A percentile compares a stretch with the other conserved stretches of the same genome.
Evolutionary conservation across 53 echinoderm and acorn worm species (phyloP).

Genomic region (Temnopleurus reevesii): DNA sequence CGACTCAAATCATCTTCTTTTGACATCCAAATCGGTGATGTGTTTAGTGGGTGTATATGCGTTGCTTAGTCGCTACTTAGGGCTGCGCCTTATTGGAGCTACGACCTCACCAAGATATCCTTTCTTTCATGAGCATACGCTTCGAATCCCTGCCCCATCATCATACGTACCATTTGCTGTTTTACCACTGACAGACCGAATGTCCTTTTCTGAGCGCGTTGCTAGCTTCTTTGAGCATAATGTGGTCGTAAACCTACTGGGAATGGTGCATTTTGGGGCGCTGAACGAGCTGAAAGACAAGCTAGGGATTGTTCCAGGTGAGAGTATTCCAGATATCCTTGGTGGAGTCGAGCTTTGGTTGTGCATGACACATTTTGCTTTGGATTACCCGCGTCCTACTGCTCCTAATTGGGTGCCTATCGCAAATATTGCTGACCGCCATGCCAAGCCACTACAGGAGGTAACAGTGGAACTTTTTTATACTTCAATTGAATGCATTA

Average conservation of each 20-base stretch:
- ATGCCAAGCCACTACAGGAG: slow-evolving; percentile 1
- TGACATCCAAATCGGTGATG: slow-evolving; percentile 27
- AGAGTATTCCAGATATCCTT: not conserved
- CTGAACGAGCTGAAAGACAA: slow-evolving; percentile 6
- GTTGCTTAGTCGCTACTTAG: not conserved
- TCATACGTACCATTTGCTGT: slow-evolving; percentile 13
- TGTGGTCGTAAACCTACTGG: not conserved
- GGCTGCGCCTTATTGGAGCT: not conserved
- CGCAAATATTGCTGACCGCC: not conserved
- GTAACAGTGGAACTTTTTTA: not conserved
- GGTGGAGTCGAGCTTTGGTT: slow-evolving; percentile 39
- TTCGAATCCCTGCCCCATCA: slow-evolving; percentile 5
- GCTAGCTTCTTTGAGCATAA: not conserved
- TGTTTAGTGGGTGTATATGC: slow-evolving; percentile 19
- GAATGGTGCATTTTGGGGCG: not conserved
- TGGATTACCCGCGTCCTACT: slow-evolving; percentile 34
- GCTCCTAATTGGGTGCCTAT: slow-evolving; percentile 51
- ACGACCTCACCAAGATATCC: slow-evolving; percentile 34
- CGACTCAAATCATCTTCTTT: not conserved
- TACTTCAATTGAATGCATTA: not conserved
- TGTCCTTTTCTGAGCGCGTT: slow-evolving; percentile 33
- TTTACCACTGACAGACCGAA: slow-evolving; percentile 13
- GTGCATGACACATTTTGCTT: not conserved
- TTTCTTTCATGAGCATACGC: slow-evolving; percentile 19
- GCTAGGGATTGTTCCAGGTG: slow-evolving; percentile 23